Conservation (phyloP, 2,888 invertebrate genomes). For the Drosophila mettleri region DNA sequence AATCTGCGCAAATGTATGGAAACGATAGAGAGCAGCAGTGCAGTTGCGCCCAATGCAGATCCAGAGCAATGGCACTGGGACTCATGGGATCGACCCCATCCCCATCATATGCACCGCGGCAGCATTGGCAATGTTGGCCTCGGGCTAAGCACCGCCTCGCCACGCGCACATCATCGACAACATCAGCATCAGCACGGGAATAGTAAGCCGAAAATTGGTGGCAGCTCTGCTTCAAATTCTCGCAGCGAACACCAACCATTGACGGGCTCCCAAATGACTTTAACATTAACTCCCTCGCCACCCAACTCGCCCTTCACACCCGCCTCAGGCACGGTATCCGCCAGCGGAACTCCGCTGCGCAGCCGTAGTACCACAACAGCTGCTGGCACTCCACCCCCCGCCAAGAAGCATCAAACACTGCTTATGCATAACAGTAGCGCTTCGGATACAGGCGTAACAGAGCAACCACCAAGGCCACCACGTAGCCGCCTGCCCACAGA, state of each 20-base stretch:
- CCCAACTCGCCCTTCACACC: slow-evolving; percentile 84
- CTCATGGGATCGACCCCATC: slow-evolving; percentile 92
- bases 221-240: slow-evolving; percentile 26
- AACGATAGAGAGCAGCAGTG: slow-evolving; percentile 55
- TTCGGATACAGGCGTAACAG: slow-evolving; percentile 30
- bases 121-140: slow-evolving; percentile 82
- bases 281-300: slow-evolving; percentile 84
- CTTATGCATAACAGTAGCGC: slow-evolving; percentile 69
- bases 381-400: slow-evolving; percentile 90
- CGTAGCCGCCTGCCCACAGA: slow-evolving; percentile 84
- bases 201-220: slow-evolving; percentile 28
- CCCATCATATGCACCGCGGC: slow-evolving; percentile 79
- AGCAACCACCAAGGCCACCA: slow-evolving; percentile 65
- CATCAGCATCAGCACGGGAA: slow-evolving; percentile 36
- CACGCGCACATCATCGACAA: slow-evolving; percentile 78
- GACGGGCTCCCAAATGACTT: slow-evolving; percentile 75
- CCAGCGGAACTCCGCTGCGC: slow-evolving; percentile 81
- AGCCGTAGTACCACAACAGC: slow-evolving; percentile 65
- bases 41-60: slow-evolving; percentile 40
- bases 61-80: slow-evolving; percentile 92
- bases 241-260: slow-evolving; percentile 50
- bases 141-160: slow-evolving; percentile 75
- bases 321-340: slow-evolving; percentile 49
- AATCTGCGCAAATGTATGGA: slow-evolving; percentile 91
- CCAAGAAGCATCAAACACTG: slow-evolving; percentile 89